A percentile compares a stretch with the other conserved stretches of the same genome.
These are phyloP conservation scores for Arnoldichthys spilopterus DNA, from an alignment of 2,797 vertebrate genomes.

Conservation along the genomic window DNA sequence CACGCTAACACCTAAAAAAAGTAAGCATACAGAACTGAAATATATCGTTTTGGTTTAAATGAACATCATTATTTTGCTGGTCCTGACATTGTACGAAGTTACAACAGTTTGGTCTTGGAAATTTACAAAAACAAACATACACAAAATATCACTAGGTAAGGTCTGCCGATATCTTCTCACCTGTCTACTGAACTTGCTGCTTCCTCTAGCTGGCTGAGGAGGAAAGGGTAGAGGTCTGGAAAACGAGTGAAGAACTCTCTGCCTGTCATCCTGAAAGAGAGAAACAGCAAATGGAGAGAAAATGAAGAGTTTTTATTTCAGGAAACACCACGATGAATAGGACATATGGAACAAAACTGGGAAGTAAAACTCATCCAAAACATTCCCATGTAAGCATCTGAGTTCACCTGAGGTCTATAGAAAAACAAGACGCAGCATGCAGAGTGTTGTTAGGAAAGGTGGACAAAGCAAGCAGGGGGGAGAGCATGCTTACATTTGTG, in stretches of 20 bases:
- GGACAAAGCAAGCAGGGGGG: neutral
- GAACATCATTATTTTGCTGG: no score
- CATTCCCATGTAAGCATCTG: neutral
- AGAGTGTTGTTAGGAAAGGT: neutral
- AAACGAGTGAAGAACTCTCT: constrained; percentile 95
- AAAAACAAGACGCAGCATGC: neutral
- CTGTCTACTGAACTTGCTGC: constrained; percentile 85
- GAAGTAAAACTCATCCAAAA: neutral
- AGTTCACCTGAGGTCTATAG: constrained; percentile 20
- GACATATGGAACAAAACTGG: neutral
- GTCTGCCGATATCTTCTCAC: constrained; percentile 71
- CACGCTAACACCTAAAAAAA: no score
- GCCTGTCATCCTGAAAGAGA: constrained; percentile 89
- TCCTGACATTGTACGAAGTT: no score
- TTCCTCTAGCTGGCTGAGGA: constrained; percentile 87
- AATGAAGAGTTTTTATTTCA: neutral
- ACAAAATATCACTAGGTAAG: neutral
- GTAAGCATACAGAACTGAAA: no score
- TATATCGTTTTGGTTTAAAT: no score
- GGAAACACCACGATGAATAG: neutral
- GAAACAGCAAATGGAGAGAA: constrained; percentile 2
- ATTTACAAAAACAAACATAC: neutral
- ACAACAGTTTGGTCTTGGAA: no score
- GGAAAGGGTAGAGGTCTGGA: constrained; percentile 91
- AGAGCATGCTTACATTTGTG: neutral